phyloP scores from a whole-genome alignment of 2,888 invertebrate species.

The Nemotelus pantherinus region DNA sequence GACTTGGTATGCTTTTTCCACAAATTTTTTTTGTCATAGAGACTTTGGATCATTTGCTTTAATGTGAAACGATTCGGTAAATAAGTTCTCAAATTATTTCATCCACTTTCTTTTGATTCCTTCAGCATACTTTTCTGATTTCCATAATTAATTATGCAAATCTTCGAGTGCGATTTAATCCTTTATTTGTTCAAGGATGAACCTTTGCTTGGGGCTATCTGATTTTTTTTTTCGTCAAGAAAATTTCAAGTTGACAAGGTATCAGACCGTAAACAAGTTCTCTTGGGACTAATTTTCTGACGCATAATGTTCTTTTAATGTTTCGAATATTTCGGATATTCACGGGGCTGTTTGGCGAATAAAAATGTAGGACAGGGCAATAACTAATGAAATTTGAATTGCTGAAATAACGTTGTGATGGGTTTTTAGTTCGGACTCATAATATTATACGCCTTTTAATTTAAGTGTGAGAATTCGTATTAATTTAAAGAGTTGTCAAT shows the following conservation, averaged over 20 bases:
- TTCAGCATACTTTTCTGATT: background rate
- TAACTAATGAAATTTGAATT: too few species aligned
- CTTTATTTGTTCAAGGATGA: conserved; percentile 48
- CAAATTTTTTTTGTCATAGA: background rate
- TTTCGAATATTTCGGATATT: conserved; percentile 44
- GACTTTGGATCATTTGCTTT: background rate
- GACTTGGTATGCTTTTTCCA: background rate
- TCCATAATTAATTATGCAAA: conserved; percentile 42
- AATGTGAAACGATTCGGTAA: background rate
- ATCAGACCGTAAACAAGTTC: conserved; percentile 46
- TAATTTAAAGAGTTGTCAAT: too few species aligned
- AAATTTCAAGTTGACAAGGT: conserved; percentile 37
- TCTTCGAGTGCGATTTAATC: conserved; percentile 49
- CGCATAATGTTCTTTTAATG: conserved; percentile 45
- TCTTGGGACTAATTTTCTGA: conserved; percentile 44
- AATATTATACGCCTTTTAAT: too few species aligned
- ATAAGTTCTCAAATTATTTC: background rate
- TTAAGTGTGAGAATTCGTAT: too few species aligned
- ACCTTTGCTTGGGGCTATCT: background rate
- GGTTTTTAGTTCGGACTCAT: too few species aligned
- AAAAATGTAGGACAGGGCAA: too few species aligned
- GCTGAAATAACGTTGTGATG: too few species aligned
- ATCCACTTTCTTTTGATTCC: background rate
- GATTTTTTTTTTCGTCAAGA: conserved; percentile 5
- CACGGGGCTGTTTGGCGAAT: background rate